Percentiles rank a stretch among this genome's conserved stretches.
Conservation (phyloP, 23 tunicate genomes). For the Botrylloides violaceus region DNA sequence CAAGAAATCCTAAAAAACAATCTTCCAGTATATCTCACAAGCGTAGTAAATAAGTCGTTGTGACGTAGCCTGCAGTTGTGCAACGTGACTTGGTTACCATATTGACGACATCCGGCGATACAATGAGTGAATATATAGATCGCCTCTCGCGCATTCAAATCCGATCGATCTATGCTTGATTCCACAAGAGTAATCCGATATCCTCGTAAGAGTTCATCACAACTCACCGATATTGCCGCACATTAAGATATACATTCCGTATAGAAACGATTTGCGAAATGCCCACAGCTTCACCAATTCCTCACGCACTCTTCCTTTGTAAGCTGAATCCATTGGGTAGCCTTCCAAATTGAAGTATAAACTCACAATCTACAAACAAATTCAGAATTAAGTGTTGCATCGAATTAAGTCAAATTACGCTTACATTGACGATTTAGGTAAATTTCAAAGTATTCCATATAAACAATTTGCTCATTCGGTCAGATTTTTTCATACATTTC, state of each 20-base stretch:
- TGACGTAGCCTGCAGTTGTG: neutral
- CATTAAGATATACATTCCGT: conserved; percentile 90
- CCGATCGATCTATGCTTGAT: too few species aligned
- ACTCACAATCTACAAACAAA: conserved; percentile 64
- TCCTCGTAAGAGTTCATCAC: neutral
- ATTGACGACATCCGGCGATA: neutral
- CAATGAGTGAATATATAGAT: too few species aligned
- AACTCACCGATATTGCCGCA: conserved; percentile 80
- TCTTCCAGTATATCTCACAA: too few species aligned
- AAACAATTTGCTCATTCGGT: too few species aligned
- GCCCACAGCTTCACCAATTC: conserved; percentile 51
- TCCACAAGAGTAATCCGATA: neutral
- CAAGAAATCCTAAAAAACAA: conserved; percentile 58
- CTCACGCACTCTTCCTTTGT: conserved; percentile 34
- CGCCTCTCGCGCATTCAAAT: too few species aligned
- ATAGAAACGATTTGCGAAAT: conserved; percentile 59
- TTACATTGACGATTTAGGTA: too few species aligned
- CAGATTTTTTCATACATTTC: too few species aligned
- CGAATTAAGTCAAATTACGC: too few species aligned
- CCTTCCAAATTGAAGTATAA: conserved; percentile 66
- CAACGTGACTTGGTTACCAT: neutral
- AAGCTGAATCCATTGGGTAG: conserved; percentile 25
- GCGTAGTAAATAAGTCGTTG: neutral
- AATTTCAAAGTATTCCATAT: too few species aligned
- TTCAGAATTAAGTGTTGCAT: too few species aligned